A percentile compares a stretch with the other conserved stretches of the same genome.
These are phyloP conservation scores for Embidobia sp. DNA, from an alignment of 2,888 invertebrate species.

Conservation along the genomic window DNA sequence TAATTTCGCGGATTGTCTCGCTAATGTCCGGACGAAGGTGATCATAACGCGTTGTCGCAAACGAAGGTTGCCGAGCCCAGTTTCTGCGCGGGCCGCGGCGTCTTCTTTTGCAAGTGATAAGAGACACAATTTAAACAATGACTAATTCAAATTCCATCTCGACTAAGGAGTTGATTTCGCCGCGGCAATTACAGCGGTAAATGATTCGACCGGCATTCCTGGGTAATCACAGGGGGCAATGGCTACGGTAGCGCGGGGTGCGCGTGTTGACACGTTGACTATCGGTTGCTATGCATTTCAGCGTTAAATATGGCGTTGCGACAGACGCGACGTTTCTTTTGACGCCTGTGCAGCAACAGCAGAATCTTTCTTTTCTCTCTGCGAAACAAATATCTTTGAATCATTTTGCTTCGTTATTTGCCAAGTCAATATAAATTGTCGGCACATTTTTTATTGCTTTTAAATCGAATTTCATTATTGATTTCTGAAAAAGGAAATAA, in stretches of 20 bases:
- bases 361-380: too few species aligned
- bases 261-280: conserved; percentile 35
- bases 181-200: conserved; percentile 65
- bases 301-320: conserved; percentile 12
- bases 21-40: too few species aligned
- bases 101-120: conserved; percentile 44
- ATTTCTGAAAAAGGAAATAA: too few species aligned
- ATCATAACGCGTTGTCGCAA: not conserved
- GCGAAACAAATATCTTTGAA: too few species aligned
- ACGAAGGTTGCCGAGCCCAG: conserved; percentile 3
- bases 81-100: too few species aligned
- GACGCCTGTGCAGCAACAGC: too few species aligned
- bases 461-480: too few species aligned
- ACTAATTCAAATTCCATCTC: conserved; percentile 55
- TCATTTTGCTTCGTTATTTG: too few species aligned
- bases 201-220: conserved; percentile 68
- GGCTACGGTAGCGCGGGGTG: conserved; percentile 38
- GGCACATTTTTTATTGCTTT: too few species aligned
- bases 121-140: conserved; percentile 54
- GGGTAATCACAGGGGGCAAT: conserved; percentile 67
- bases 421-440: too few species aligned
- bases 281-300: conserved; percentile 48
- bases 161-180: conserved; percentile 67
- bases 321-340: too few species aligned
- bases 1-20: too few species aligned